Evolutionary conservation across 1,140 invertebrate genomes (phyloP).

Genomic region (Planococcus citri): DNA sequence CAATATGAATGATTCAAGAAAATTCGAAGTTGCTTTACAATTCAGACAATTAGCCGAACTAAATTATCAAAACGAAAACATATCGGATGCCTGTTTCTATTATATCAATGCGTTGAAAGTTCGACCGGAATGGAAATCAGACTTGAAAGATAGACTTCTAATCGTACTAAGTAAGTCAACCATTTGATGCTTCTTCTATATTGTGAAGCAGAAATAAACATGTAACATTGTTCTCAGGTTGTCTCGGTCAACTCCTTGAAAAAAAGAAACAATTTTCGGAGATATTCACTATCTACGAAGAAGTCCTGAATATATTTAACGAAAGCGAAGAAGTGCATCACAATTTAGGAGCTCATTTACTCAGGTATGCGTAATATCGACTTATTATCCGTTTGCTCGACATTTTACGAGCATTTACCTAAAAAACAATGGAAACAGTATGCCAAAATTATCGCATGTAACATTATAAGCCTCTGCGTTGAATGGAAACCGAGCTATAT

Average conservation of each 20-base stretch:
- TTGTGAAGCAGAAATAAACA: no score
- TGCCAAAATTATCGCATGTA: slow-evolving; percentile 22
- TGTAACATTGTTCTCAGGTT: slow-evolving; percentile 28
- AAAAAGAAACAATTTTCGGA: slow-evolving; percentile 28
- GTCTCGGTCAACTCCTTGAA: slow-evolving; percentile 30
- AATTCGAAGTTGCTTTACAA: slow-evolving; percentile 10
- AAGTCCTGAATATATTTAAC: slow-evolving; percentile 35
- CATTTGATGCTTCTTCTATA: background rate
- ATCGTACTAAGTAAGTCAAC: background rate
- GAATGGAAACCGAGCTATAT: slow-evolving; percentile 28
- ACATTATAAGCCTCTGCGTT: slow-evolving; percentile 25
- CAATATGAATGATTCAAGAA: background rate
- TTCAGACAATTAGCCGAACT: background rate
- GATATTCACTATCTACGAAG: slow-evolving; percentile 35
- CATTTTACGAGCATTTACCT: slow-evolving; percentile 22
- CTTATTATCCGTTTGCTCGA: background rate
- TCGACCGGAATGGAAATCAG: background rate
- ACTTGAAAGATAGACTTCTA: slow-evolving; percentile 9
- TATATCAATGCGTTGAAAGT: background rate
- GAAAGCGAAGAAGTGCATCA: slow-evolving; percentile 34
- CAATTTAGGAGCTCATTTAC: slow-evolving; percentile 33
- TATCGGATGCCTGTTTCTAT: background rate
- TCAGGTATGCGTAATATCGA: slow-evolving; percentile 33
- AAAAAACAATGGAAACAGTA: slow-evolving; percentile 14
- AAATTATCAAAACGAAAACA: background rate